Evolutionary conservation across 2,113 vertebrate species (phyloP), one percentile per base, ranked within the genome.

Genomic region (Catharus minimus): DNA sequence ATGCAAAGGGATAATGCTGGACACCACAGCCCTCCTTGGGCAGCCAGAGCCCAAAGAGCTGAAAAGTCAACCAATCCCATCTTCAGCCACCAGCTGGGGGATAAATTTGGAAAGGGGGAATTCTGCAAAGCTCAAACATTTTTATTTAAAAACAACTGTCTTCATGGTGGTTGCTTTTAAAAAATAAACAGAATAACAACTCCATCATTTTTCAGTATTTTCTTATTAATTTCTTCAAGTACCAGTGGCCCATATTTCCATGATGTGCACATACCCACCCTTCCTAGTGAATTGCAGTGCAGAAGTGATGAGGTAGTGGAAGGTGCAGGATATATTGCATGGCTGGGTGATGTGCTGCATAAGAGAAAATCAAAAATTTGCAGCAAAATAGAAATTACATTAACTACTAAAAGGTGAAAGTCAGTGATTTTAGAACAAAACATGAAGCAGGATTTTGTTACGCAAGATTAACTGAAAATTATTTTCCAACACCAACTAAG

Each of bases 1-100:
- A 7, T 0, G 6, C 38, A 13, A 46, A 24, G 44, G 17, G n/a
- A 53, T 47, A 82, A 9, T 0, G 0, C 50, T 32, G 71, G 46
- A 28, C 53, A 18, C 9, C 2, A 5, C 13, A 23, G 5, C 71
- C 43, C 58, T 62, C 38, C 73, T 27, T 2, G 57, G 49, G 53
- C 39, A 83, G 61, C 61, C 75, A 43, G 26, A 3, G 20, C 17
- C 47, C 43, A n/a, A 72, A 53, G 33, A 89, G 43, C 66, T 62
- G 52, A 24, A 58, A 69, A 77, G 57, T 56, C 67, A 67, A 17
- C 38, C 46, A 46, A 41, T 16, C 46, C 69, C 27, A 30, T 27
- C 71, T 67, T 72, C 15, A 78, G 62, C 32, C 33, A 7, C 24
- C n/a, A 44, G 6, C 47, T 14, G 19, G 20, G 19, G 23, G 44